Evolutionary conservation across 2,113 vertebrate species (phyloP).

Genomic region (Romanogobio albipinnatus): DNA sequence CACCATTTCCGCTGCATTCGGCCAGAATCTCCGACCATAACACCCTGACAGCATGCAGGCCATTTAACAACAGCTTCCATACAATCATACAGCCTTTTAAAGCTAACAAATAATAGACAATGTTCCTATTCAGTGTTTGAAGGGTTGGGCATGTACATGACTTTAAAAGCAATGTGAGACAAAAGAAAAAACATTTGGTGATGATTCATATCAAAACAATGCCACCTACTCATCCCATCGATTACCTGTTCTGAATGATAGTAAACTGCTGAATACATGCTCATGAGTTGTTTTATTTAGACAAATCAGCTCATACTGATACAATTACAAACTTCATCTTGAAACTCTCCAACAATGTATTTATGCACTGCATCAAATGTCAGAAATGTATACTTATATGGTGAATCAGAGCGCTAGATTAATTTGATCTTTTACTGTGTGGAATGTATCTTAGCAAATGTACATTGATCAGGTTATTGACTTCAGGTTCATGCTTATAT

Average conservation of each 20-base stretch:
- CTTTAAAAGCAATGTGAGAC: neutral
- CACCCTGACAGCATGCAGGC: neutral
- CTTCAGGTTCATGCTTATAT: neutral
- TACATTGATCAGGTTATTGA: neutral
- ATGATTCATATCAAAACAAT: conserved; percentile 19
- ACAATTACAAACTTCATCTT: neutral
- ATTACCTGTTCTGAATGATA: neutral
- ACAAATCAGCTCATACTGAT: neutral
- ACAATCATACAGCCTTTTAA: neutral
- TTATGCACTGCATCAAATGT: neutral
- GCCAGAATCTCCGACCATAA: conserved; percentile 10
- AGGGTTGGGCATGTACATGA: neutral
- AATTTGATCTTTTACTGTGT: conserved; percentile 42
- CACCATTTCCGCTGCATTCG: conserved; percentile 58
- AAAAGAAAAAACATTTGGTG: neutral
- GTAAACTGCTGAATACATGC: neutral
- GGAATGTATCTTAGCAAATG: conserved; percentile 26
- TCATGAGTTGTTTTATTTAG: neutral
- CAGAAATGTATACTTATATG: neutral
- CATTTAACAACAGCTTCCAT: neutral
- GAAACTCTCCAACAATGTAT: neutral
- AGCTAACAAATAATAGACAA: neutral
- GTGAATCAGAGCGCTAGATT: conserved; percentile 10
- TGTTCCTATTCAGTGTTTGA: neutral
- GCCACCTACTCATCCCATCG: neutral